Conservation (phyloP, 2,888 invertebrate genomes). For the Matsumyia berberina region DNA sequence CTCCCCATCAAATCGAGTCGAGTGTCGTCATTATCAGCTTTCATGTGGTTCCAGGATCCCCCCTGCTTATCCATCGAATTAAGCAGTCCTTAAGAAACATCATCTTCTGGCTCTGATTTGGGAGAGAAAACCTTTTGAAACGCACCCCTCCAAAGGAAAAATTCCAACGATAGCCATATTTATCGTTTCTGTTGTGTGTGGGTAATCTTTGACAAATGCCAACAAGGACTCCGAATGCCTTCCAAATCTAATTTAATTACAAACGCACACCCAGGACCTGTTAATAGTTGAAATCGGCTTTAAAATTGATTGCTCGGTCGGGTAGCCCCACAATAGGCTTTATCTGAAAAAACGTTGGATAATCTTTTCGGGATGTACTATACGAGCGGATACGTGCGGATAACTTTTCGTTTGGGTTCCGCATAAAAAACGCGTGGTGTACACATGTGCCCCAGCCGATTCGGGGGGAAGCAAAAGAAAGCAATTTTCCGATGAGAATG, state of each 20-base stretch:
- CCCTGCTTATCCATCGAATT: slow-evolving; percentile 14
- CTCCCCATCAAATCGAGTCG: slow-evolving; percentile 11
- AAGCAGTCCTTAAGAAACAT: slow-evolving; percentile 12
- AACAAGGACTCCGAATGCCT: neutral
- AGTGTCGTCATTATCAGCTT: slow-evolving; percentile 11
- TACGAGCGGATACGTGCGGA: neutral
- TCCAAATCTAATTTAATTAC: slow-evolving; percentile 5
- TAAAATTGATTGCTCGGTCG: neutral
- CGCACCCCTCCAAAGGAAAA: neutral
- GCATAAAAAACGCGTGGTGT: neutral
- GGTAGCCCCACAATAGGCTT: neutral
- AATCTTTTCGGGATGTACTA: slow-evolving; percentile 1
- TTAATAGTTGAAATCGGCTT: slow-evolving; percentile 1
- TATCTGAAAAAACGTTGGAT: neutral
- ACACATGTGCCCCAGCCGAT: neutral
- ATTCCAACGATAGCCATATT: slow-evolving; percentile 7
- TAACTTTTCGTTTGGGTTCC: neutral
- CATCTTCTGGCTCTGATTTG: slow-evolving; percentile 15
- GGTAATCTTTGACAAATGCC: neutral
- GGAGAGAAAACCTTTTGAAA: neutral
- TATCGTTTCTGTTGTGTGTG: neutral
- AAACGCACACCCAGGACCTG: neutral
- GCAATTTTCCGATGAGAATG: slow-evolving; percentile 8
- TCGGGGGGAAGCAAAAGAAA: neutral
- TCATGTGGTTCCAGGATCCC: slow-evolving; percentile 7